A percentile compares a stretch with the other conserved stretches of the same genome.
phyloP scores from a whole-genome alignment of 1,140 invertebrate species.

The Antheraea pernyi region DNA sequence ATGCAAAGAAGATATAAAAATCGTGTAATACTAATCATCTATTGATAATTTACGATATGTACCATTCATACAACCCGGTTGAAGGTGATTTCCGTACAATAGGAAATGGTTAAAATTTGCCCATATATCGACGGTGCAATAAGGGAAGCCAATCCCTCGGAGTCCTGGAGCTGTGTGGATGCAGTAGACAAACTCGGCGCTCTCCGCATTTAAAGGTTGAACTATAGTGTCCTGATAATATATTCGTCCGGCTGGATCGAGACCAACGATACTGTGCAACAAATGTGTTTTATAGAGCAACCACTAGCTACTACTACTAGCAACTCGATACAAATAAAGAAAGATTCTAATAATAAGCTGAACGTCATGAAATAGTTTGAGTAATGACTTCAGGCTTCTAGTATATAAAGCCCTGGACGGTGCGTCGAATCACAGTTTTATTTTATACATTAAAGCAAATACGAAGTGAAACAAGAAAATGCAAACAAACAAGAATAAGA shows the following conservation, averaged over 20 bases:
- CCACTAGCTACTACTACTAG: no score
- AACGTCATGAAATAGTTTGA: no score
- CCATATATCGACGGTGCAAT: slow-evolving; percentile 80
- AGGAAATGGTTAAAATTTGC: slow-evolving; percentile 76
- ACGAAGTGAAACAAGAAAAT: no score
- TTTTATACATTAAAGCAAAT: no score
- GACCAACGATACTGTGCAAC: slow-evolving; percentile 27
- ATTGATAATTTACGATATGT: not conserved
- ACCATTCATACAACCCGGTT: not conserved
- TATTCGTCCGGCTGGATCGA: slow-evolving; percentile 35
- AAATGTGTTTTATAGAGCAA: not conserved
- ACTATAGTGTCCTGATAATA: slow-evolving; percentile 16
- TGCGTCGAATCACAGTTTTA: no score
- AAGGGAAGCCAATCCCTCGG: slow-evolving; percentile 43
- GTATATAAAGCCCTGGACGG: no score
- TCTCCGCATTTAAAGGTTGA: slow-evolving; percentile 14
- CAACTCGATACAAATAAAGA: no score
- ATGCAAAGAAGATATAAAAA: no score
- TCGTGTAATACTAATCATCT: not conserved
- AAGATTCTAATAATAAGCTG: no score
- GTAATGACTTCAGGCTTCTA: no score
- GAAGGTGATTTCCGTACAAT: not conserved
- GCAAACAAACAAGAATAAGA: no score
- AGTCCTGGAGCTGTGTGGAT: slow-evolving; percentile 43
- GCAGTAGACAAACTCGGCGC: slow-evolving; percentile 67